phyloP scores from a whole-genome alignment of 2,888 invertebrate species.

The Cyrtodaria siliqua region DNA sequence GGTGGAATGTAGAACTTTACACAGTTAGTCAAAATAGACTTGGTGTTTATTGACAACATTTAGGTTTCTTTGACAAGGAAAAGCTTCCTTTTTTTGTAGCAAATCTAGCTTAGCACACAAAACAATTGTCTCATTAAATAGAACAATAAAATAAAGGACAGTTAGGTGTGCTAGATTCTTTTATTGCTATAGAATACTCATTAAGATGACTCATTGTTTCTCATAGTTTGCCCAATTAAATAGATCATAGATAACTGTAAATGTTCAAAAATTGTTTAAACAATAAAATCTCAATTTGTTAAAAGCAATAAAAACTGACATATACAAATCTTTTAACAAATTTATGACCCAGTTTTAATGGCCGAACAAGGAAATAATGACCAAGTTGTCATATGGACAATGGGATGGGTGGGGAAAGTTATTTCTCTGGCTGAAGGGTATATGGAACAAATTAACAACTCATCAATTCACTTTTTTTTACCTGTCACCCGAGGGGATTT shows the following conservation, averaged over 20 bases:
- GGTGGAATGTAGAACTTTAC: too few relatives aligned
- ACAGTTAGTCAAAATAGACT: too few relatives aligned
- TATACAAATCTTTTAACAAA: conserved; percentile 51
- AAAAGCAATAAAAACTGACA: conserved; percentile 53
- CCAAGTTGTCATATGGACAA: conserved; percentile 45
- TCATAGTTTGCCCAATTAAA: conserved; percentile 2
- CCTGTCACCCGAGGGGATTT: conserved; percentile 1
- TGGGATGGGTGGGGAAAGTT: conserved; percentile 4
- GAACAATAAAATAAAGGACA: too few relatives aligned
- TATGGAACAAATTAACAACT: conserved; percentile 30
- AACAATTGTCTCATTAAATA: too few relatives aligned
- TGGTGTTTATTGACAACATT: too few relatives aligned
- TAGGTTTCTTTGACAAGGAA: too few relatives aligned
- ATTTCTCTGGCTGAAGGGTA: conserved; percentile 10
- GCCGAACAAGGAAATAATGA: conserved; percentile 37
- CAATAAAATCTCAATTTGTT: conserved; percentile 53
- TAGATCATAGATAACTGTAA: conserved; percentile 43
- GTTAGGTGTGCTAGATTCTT: too few relatives aligned
- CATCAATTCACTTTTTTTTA: conserved; percentile 29
- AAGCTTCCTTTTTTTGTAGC: too few relatives aligned
- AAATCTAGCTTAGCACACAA: too few relatives aligned
- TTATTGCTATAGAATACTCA: too few relatives aligned
- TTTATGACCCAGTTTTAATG: conserved; percentile 34
- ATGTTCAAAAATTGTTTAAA: conserved; percentile 9
- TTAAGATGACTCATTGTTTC: not conserved